These are phyloP conservation scores for Telmatochromis sp. DNA, from an alignment of 2,113 vertebrate species.

Conservation along the genomic window DNA sequence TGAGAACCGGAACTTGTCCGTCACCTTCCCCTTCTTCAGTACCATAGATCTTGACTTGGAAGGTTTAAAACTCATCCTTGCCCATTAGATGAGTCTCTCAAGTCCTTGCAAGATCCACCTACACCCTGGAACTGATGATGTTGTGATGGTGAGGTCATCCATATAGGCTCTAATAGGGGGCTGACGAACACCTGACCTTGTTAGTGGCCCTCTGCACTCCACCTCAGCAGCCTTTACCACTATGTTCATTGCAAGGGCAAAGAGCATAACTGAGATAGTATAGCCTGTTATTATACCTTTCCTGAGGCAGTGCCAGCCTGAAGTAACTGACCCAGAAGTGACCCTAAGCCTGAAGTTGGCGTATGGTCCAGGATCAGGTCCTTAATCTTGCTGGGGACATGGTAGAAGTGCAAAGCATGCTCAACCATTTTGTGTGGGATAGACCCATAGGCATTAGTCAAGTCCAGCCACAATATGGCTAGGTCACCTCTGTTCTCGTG, in stretches of 20 bases:
- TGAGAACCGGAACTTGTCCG: background rate
- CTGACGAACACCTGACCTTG: background rate
- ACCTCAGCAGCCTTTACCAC: background rate
- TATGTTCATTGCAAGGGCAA: background rate
- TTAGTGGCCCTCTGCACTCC: background rate
- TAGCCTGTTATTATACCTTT: background rate
- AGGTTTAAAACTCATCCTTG: background rate
- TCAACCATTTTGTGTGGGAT: background rate
- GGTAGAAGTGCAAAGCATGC: background rate
- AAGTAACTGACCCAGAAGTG: background rate
- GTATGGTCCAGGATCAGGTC: background rate
- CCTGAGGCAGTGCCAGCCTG: accelerated
- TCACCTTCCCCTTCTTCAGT: background rate
- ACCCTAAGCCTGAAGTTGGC: background rate
- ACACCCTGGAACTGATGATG: background rate
- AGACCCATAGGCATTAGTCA: accelerated
- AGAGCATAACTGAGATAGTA: background rate
- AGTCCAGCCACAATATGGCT: background rate
- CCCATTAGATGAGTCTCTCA: background rate
- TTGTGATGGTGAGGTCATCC: background rate
- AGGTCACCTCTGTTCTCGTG: accelerated
- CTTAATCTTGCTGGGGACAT: background rate
- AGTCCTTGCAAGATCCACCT: background rate
- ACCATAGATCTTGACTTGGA: background rate
- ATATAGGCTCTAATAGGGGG: background rate